Base-by-base conservation (phyloP, 2,797 vertebrate species). In the Sebastes kiyomatsui region DNA sequence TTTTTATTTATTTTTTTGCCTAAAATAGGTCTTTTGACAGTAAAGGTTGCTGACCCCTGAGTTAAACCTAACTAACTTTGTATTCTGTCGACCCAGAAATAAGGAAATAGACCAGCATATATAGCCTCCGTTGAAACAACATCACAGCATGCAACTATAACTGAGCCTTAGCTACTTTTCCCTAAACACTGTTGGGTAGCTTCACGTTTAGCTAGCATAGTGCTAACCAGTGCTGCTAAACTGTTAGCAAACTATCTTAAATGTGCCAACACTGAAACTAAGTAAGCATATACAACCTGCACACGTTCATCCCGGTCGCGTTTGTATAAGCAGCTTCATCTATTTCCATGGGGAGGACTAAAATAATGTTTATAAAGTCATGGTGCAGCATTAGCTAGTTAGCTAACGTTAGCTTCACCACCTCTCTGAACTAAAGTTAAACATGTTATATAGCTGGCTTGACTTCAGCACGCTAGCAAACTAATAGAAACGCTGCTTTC, bases 341-440 rank as follows among this genome's bases (percentile, higher is more conserved):
- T 55, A 1, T 13, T 71, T 12, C 6, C 14, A 46, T 2, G 2
- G 0, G 2, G 2, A 7, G 6, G 7, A 49, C 20, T 64, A 4
- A 18, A 11, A 20, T 8, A 23, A 30, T 2, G 7, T 38, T n/a
- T 7, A 42, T 25, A 66, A 60, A 60, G 22, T 16, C 23, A 16
- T 7, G 32, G 3, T 28, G 49, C 22, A 35, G 22, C 12, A 30
- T 12, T 38, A 46, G 42, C 42, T 46, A 46, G 42, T 7, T 46
- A 80, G 85, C 82, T 88, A 83, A 75, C 54, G 42, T 78, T 85
- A 80, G 73, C 84, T 62, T 62, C 52, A 2, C 16, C 12, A 22
- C 30, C 33, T 8, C 10, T 27, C 8, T 65, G 2, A 28, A 55
- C 16, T 58, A 55, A 67, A 64, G 32, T n/a, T 59, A 11, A 56